phyloP scores from a whole-genome alignment of 1,140 invertebrate species.

The Hermatobates lingyangjiaoensis region DNA sequence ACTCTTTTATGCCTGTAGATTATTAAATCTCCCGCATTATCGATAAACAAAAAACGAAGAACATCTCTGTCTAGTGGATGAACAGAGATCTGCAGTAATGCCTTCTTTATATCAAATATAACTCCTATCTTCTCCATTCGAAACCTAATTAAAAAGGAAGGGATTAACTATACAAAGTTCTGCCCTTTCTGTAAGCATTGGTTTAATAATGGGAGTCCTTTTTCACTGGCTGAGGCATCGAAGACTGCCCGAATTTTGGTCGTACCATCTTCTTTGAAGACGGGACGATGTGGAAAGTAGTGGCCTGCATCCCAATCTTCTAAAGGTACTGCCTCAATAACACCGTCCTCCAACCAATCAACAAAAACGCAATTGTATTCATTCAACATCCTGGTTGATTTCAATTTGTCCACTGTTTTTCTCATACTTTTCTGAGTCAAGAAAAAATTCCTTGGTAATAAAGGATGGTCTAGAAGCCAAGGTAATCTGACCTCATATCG shows the following conservation, averaged over 20 bases:
- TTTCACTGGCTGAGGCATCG: neutral
- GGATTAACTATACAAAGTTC: constrained; percentile 13
- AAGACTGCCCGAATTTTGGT: neutral
- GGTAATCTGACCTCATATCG: neutral
- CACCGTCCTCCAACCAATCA: neutral
- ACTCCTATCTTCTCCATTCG: constrained; percentile 20
- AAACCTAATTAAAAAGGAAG: constrained; percentile 20
- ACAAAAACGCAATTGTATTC: neutral
- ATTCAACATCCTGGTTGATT: neutral
- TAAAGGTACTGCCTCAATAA: neutral
- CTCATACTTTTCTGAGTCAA: neutral
- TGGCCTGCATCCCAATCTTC: neutral
- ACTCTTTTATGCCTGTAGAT: constrained; percentile 15
- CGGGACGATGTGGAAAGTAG: neutral
- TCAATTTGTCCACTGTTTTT: neutral
- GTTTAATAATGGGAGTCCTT: neutral
- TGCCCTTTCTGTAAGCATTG: neutral
- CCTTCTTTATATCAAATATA: constrained; percentile 23
- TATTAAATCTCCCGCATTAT: neutral
- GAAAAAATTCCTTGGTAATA: neutral
- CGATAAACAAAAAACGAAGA: constrained; percentile 19
- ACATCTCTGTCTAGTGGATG: constrained; percentile 17
- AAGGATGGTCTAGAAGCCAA: neutral
- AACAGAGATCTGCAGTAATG: constrained; percentile 22
- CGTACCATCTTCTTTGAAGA: neutral